Percentiles rank a stretch among this genome's conserved stretches.
These are phyloP conservation scores for Ascaphus truei DNA, from an alignment of 2,113 vertebrate species.

Conservation along the genomic window DNA sequence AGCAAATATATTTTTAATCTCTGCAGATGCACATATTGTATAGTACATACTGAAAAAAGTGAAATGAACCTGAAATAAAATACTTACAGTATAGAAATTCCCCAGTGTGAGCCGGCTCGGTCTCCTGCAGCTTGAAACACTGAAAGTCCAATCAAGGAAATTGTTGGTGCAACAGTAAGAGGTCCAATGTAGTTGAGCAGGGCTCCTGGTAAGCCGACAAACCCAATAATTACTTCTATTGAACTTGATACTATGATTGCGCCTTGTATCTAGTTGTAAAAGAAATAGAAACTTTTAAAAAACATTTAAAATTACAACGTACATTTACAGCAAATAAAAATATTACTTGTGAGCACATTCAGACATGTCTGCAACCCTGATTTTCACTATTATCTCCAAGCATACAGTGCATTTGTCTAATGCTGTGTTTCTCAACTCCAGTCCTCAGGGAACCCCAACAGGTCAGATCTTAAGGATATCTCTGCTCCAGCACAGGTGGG, in stretches of 20 bases:
- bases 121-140: conserved; percentile 88
- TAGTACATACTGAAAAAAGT: too few species aligned
- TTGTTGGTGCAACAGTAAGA: conserved; percentile 89
- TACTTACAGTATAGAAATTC: conserved; percentile 82
- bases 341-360: too few species aligned
- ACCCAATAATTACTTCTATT: conserved; percentile 80
- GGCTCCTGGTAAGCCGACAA: conserved; percentile 84
- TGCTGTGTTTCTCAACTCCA: too few species aligned
- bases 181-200: conserved; percentile 91
- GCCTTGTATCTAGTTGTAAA: conserved; percentile 78
- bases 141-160: conserved; percentile 92
- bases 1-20: too few species aligned
- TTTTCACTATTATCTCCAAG: too few species aligned
- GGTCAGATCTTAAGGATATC: too few species aligned
- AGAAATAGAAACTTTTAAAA: conserved; percentile 26
- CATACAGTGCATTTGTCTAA: too few species aligned
- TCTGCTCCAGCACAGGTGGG: too few species aligned
- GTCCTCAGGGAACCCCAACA: too few species aligned
- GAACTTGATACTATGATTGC: conserved; percentile 88
- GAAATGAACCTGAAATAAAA: neutral
- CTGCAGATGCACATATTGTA: too few species aligned
- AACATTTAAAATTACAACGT: conserved; percentile 1
- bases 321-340: too few species aligned
- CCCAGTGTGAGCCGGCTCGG: conserved; percentile 91
- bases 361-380: too few species aligned